Base-by-base conservation (phyloP, 2,888 invertebrate species). In the Hypomecis atomaria region DNA sequence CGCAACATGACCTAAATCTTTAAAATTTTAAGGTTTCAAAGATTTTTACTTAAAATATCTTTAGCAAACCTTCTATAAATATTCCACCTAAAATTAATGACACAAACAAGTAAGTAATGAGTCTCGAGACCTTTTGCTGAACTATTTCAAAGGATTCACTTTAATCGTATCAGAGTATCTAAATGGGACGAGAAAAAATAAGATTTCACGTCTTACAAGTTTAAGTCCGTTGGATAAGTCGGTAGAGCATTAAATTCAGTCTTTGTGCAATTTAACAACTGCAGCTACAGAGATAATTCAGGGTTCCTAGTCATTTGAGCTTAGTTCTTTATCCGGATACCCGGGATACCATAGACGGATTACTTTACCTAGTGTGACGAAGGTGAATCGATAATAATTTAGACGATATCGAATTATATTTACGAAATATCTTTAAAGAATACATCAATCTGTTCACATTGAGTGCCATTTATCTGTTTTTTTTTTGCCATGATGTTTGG, bases 221-320 rank as follows among this genome's bases (percentile, higher is more conserved):
- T 82, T 76, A 79, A 78, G 76, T 78, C 78, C 36, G 57, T 70
- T 65, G 70, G 72, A 74, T 79, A 81, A 84, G 81, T 82, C 79
- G 71, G 73, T 71, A 73, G 73, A 75, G 80, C 80, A 82, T 87
- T 87, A 85, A 84, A 81, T 85, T 83, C 53, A 78, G 81, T 82
- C 88, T 88, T 88, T 88, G 87, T 84, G 82, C 84, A 87, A 88
- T 88, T 87, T 86, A 83, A 81, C 82, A 83, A 83, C 76, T 78
- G 83, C 79, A 82, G 77, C 78, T 77, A 72, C 72, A 72, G 71
- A 78, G 78, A 83, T 84, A 79, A 84, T 78, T 75, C 80, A 73
- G 70, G 63, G 67, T 71, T 59, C 65, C 64, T 76, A 81, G 78
- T 78, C 74, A 80, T 82, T 82, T 78, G 74, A 78, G 71, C 74